Conservation (phyloP, 2,113 vertebrate genomes). For the Eleginops maclovinus region DNA sequence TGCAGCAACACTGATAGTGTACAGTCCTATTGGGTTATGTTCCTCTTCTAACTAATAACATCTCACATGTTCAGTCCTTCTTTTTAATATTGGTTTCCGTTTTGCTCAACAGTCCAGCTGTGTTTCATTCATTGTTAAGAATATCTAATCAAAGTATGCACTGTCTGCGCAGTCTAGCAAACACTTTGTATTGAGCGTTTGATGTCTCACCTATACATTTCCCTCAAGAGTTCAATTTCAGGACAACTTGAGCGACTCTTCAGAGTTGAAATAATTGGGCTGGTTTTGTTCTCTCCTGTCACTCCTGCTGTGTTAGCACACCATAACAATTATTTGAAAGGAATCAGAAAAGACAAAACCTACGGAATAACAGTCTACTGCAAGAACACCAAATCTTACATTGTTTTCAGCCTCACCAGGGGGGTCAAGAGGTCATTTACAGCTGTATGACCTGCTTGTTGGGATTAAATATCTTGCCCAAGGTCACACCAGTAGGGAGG, state of each 20-base stretch:
- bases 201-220: neutral
- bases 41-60: too few species aligned
- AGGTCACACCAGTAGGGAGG: slow-evolving; percentile 17
- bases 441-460: neutral
- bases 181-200: neutral
- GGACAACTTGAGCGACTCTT: neutral
- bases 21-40: too few species aligned
- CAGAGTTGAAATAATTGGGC: neutral
- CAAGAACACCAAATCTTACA: neutral
- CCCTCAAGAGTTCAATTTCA: neutral
- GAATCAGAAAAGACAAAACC: slow-evolving; percentile 4
- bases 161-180: neutral
- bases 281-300: neutral
- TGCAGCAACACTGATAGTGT: too few species aligned
- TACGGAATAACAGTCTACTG: neutral
- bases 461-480: slow-evolving; percentile 3
- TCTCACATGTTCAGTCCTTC: too few species aligned
- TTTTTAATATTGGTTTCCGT: too few species aligned
- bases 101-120: neutral
- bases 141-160: neutral
- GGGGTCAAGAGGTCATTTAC: slow-evolving; percentile 17
- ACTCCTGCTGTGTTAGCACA: neutral
- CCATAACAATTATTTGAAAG: neutral
- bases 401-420: neutral
- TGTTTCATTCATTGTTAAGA: neutral